A percentile compares a stretch with the other conserved stretches of the same genome.
phyloP scores from a whole-genome alignment of 2,113 vertebrate genomes.

The Perccottus glenii region DNA sequence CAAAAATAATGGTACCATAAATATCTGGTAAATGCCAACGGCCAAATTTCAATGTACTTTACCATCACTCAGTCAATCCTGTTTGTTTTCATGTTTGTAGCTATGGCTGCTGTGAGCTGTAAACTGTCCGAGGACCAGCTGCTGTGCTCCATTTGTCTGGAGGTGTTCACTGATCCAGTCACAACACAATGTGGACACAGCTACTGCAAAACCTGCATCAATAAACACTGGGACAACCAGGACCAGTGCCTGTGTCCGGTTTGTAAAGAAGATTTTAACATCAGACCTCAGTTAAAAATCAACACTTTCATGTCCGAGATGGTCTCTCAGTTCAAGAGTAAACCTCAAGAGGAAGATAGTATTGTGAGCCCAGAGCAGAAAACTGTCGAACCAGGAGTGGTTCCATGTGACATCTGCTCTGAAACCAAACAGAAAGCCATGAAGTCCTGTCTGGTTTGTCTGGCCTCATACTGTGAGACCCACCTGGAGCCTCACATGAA shows the following conservation, averaged over 20 bases:
- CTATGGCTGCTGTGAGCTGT: not conserved
- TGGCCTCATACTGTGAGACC: constrained; percentile 4
- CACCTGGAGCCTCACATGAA: constrained; percentile 1
- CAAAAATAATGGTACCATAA: too few relatives aligned
- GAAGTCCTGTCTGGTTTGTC: constrained; percentile 6
- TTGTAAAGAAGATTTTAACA: not conserved
- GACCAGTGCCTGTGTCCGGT: not conserved
- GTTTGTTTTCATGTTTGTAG: not conserved
- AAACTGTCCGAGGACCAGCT: not conserved
- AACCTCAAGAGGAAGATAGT: not conserved
- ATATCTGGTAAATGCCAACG: too few relatives aligned
- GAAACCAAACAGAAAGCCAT: not conserved
- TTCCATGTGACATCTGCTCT: not conserved
- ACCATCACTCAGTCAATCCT: not conserved
- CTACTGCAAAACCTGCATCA: not conserved
- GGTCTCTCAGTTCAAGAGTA: not conserved
- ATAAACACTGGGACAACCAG: not conserved
- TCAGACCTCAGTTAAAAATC: not conserved
- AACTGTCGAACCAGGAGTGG: not conserved
- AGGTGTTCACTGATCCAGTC: too few relatives aligned
- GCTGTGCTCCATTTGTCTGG: not conserved
- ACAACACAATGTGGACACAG: too few relatives aligned
- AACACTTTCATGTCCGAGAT: not conserved
- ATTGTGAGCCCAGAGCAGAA: not conserved
- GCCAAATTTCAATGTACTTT: not conserved